phyloP scores from a whole-genome alignment of 2,113 vertebrate genomes.

The Rhabdomys dilectus region DNA sequence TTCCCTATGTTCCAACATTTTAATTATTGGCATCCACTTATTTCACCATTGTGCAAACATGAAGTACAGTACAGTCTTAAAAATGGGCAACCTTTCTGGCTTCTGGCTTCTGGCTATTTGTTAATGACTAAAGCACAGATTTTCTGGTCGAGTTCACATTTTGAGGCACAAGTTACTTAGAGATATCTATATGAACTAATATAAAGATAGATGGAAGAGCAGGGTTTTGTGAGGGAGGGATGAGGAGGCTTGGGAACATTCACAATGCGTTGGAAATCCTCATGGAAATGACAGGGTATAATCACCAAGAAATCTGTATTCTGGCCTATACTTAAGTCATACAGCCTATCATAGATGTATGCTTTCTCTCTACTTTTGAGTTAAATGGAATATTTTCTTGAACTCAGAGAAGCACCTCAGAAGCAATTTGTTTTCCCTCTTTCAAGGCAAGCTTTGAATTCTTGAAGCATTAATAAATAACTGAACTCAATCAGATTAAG shows the following conservation, averaged over 20 bases:
- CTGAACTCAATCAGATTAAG: conserved; percentile 10
- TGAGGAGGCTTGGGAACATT: background rate
- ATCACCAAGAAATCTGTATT: background rate
- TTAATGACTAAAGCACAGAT: background rate
- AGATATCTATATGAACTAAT: background rate
- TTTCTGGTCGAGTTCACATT: background rate
- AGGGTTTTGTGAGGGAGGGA: background rate
- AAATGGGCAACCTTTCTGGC: background rate
- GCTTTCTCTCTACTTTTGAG: background rate
- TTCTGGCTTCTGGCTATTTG: background rate
- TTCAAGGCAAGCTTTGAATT: background rate
- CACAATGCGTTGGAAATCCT: background rate
- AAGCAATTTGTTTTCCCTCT: background rate
- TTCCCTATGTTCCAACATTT: background rate
- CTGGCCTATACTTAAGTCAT: background rate
- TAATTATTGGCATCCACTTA: background rate
- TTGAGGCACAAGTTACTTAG: background rate
- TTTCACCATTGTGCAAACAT: background rate
- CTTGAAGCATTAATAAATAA: conserved; percentile 4
- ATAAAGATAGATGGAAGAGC: background rate
- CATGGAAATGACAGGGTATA: background rate
- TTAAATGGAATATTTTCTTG: background rate
- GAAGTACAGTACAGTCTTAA: background rate
- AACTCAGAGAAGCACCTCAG: background rate
- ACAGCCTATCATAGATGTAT: background rate